Conservation (phyloP, 2,797 vertebrate species). For the Dallia pectoralis region DNA sequence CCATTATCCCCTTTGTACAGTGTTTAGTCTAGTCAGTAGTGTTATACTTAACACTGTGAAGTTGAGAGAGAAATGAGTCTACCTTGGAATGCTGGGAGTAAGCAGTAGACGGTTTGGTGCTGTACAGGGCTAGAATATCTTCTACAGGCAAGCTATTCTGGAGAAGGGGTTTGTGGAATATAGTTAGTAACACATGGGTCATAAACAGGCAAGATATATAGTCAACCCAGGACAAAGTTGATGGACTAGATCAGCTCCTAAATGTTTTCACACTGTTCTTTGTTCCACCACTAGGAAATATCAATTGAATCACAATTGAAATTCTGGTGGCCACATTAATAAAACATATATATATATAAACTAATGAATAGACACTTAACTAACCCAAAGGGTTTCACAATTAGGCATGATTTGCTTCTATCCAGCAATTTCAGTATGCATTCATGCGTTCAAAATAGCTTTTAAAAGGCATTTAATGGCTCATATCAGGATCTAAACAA, state of each 20-base stretch:
- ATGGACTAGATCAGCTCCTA: neutral
- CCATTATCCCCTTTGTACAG: neutral
- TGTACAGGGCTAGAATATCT: constrained; percentile 83
- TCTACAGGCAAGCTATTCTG: constrained; percentile 82
- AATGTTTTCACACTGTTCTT: too few relatives aligned
- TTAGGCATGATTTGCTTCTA: too few relatives aligned
- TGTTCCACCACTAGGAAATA: too few relatives aligned
- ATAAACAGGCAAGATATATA: neutral
- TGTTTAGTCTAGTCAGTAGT: neutral
- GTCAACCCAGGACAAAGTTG: neutral
- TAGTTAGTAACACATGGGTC: neutral
- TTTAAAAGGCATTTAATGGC: too few relatives aligned
- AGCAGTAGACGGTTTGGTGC: constrained; percentile 63
- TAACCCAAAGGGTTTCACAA: too few relatives aligned
- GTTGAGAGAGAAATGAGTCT: constrained; percentile 22
- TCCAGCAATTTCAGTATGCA: too few relatives aligned
- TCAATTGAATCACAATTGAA: too few relatives aligned
- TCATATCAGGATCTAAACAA: too few relatives aligned
- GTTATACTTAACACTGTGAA: neutral
- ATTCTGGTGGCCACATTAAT: too few relatives aligned
- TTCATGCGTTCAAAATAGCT: too few relatives aligned
- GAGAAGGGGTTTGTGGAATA: constrained; percentile 31
- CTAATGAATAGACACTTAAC: too few relatives aligned
- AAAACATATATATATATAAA: too few relatives aligned
- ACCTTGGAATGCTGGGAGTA: constrained; percentile 71